Base-by-base conservation (phyloP, 2,888 invertebrate species). In the Empis stercorea region DNA sequence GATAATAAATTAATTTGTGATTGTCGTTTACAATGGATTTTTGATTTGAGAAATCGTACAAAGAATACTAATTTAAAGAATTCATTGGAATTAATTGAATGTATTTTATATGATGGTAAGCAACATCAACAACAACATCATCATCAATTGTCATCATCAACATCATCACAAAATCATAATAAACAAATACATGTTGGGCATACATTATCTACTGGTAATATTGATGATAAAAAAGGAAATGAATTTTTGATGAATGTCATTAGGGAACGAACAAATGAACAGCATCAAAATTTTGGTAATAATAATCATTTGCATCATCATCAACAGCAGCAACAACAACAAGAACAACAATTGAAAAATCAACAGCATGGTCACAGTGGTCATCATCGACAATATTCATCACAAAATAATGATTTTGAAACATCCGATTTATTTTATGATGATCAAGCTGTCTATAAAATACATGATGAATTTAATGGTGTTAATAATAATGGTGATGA, bases 1-100 rank as follows among this genome's bases (percentile, higher is more conserved):
- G 88, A 82, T 59, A 89, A 88, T 72, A 80, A 79, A 65, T 81
- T 88, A 69, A 76, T 80, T 57, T 89, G 88, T 71, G 86, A 87
- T 73, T 87, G 87, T 66, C 80, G 84, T 55, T 71, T 88, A 55
- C 77, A 80, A 56, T 88, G 88, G 88, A 78, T 87, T 71, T 81
- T 82, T 69, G 73, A 73, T 41, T 71, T 88, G 50, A 10, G 34
- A 34, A 34, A 83, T 67, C 84, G 84, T 56, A 87, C 87, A 54
- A 78, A 78, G 64, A 84, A 82, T 63, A 73, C 74, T 56, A 76
- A 77, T 58, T 76, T 85, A 53, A 78, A 76, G 55, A 76, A 77
- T 56, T 77, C 80, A 32, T 71, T 87, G 45, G 83, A 84, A 57
- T 76, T 79, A 51, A 74, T 86, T 54, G 80, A 79, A 49, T 87